A percentile compares a stretch with the other conserved stretches of the same genome.
These are phyloP conservation scores for Pyrrhia umbra DNA, from an alignment of 2,888 invertebrate species.

Conservation along the genomic window DNA sequence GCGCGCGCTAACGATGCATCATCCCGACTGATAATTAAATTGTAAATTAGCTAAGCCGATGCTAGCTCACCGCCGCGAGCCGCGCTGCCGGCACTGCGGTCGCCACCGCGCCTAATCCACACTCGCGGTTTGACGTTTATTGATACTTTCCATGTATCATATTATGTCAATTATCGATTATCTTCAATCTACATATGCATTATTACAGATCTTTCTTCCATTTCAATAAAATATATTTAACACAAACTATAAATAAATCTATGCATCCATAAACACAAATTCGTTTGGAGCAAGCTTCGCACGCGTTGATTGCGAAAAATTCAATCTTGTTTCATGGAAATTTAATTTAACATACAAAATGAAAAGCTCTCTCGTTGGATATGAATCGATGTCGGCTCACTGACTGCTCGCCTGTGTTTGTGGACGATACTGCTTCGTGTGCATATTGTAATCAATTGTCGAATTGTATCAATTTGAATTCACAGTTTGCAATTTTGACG, in stretches of 20 bases:
- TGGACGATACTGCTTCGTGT: conserved; percentile 86
- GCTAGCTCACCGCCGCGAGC: conserved; percentile 77
- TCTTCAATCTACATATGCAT: neutral
- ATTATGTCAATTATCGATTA: conserved; percentile 11
- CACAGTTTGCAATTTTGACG: conserved; percentile 88
- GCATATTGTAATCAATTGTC: conserved; percentile 89
- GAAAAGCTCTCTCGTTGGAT: conserved; percentile 87
- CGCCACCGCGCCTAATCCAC: conserved; percentile 54
- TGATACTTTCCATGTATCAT: conserved; percentile 57
- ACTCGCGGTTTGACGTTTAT: conserved; percentile 64
- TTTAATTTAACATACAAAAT: conserved; percentile 90
- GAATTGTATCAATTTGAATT: conserved; percentile 87
- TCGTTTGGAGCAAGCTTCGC: conserved; percentile 74
- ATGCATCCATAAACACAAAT: conserved; percentile 67
- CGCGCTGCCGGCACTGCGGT: conserved; percentile 69
- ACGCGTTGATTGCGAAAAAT: conserved; percentile 89
- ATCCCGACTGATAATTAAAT: conserved; percentile 89
- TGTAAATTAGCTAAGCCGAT: conserved; percentile 89
- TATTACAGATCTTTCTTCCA: conserved; percentile 1
- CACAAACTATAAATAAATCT: conserved; percentile 43
- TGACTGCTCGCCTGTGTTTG: conserved; percentile 88
- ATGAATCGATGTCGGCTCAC: conserved; percentile 86
- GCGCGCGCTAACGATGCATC: conserved; percentile 90
- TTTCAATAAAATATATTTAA: conserved; percentile 12
- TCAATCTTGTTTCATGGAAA: conserved; percentile 90